Evolutionary conservation across 2,113 vertebrate genomes (phyloP), one percentile per base, ranked within the genome.

Genomic region (Nothoprocta perdicaria): DNA sequence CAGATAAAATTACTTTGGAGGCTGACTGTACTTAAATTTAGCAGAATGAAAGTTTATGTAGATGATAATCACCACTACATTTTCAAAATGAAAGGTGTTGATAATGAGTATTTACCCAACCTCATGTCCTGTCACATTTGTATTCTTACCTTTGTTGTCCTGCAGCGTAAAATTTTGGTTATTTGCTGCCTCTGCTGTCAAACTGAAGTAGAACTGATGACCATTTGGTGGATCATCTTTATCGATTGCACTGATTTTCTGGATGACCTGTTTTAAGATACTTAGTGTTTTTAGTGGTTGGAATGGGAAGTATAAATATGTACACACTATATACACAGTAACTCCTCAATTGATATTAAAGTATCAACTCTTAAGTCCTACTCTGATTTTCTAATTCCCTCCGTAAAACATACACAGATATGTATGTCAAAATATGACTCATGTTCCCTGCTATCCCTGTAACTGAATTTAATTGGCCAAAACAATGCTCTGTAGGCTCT

Each of bases 221-320:
- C 99, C 98, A 1, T 95, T 98, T 80, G 98, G 97, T 62, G 99
- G 99, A 65, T 99, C 99, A 27, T 99, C 99, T 90, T 97, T 99
- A 95, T 99, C 99, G 80, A 99, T 96, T 1, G 99, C 99, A 27
- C 99, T 99, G 96, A 99, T 98, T 96, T 98, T 99, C 97, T 99
- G 99, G 96, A 99, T 99, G 48, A 99, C 98, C 99, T 99, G 90
- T 93, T 82, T 92, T 40, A 52, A 86, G 11, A 94, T n/a, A 82
- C 3, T 68, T 40, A 1, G 3, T 4, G 26, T 4, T 38, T 89
- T 88, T 17, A 69, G 10, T 74, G 23, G 55, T 65, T 58, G 33
- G 55, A 80, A 86, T 41, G 15, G 13, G 9, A 60, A 68, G 29
- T 10, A 60, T 19, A 73, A 63, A 50, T 50, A 43, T 9, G n/a